Percentiles rank a stretch among this genome's conserved stretches.
Evolutionary conservation across 2,113 vertebrate genomes (phyloP).

Genomic region (Psophia crepitans): DNA sequence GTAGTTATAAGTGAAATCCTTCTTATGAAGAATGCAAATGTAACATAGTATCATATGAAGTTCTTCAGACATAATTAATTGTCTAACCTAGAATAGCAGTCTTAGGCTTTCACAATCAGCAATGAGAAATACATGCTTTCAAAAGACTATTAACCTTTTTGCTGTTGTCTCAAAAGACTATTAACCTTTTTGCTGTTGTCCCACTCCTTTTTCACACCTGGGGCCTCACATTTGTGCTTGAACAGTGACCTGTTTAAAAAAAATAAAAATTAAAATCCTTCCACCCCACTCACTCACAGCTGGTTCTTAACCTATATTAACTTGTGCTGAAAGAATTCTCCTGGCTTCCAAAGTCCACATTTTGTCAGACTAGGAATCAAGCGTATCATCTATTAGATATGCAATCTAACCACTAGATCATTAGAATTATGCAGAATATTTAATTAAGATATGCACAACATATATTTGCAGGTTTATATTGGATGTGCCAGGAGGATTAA

Average conservation of each 20-base stretch:
- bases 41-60: background rate
- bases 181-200: background rate
- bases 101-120: background rate
- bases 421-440: background rate
- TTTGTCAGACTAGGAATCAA: background rate
- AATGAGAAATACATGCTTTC: background rate
- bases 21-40: background rate
- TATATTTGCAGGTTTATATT: background rate
- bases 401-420: background rate
- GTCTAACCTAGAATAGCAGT: background rate
- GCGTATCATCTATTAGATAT: background rate
- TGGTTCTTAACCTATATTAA: background rate
- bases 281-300: background rate
- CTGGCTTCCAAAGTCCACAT: background rate
- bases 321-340: background rate
- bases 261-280: background rate
- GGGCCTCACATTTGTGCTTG: background rate
- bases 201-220: background rate
- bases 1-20: background rate
- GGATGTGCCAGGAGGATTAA: background rate
- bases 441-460: background rate
- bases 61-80: background rate
- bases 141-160: background rate
- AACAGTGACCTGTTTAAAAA: background rate
- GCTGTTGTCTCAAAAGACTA: background rate